Conservation (phyloP, 2,797 vertebrate species). For the Oophaga sylvatica region DNA sequence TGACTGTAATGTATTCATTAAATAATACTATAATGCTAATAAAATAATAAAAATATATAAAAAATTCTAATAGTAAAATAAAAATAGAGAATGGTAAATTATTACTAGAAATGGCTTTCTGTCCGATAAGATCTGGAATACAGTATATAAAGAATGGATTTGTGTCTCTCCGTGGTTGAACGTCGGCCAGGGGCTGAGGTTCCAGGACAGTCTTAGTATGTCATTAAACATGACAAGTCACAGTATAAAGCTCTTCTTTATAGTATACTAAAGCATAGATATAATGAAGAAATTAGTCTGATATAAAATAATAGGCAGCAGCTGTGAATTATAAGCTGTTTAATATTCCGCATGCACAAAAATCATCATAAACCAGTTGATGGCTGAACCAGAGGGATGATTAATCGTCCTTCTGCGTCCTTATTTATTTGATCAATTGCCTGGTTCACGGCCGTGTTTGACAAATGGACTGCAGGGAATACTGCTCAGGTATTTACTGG, state of each 20-base stretch:
- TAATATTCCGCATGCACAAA: slow-evolving; percentile 50
- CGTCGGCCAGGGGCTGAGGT: background rate
- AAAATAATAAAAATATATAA: background rate
- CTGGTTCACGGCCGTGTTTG: slow-evolving; percentile 56
- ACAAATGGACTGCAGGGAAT: slow-evolving; percentile 60
- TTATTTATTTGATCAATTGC: slow-evolving; percentile 60
- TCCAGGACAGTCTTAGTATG: slow-evolving; percentile 17
- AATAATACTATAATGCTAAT: background rate
- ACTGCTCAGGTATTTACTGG: slow-evolving; percentile 48
- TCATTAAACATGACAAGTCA: slow-evolving; percentile 42
- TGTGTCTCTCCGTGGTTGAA: slow-evolving; percentile 7
- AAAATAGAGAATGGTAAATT: no score
- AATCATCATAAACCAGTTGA: slow-evolving; percentile 57
- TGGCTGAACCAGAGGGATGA: slow-evolving; percentile 53
- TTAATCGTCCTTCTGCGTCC: slow-evolving; percentile 40
- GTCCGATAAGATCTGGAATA: background rate
- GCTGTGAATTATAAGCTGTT: slow-evolving; percentile 50
- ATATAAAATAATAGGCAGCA: slow-evolving; percentile 46
- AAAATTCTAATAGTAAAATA: no score
- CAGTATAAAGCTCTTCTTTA: slow-evolving; percentile 41
- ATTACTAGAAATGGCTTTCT: background rate
- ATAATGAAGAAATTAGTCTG: slow-evolving; percentile 50
- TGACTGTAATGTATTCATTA: background rate
- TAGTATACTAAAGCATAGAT: slow-evolving; percentile 37
- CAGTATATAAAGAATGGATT: background rate